Evolutionary conservation across 2,113 vertebrate genomes (phyloP).

Genomic region (Ellobius talpinus): DNA sequence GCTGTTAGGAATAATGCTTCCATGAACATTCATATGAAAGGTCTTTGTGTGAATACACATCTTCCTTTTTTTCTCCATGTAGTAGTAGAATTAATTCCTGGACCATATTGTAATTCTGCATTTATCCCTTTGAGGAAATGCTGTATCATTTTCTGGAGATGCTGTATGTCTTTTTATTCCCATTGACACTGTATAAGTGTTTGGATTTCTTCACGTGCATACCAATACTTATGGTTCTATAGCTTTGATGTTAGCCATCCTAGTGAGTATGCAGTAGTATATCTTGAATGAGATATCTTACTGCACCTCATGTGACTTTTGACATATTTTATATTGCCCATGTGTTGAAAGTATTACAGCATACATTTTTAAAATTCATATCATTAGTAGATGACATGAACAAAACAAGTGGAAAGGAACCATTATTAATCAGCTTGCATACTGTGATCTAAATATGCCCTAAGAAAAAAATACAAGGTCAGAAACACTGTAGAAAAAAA

Average conservation of each 20-base stretch:
- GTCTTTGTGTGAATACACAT: neutral
- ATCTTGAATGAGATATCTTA: neutral
- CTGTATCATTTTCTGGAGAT: neutral
- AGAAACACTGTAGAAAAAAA: neutral
- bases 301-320: neutral
- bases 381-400: neutral
- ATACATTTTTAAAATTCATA: neutral
- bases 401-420: neutral
- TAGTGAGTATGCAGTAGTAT: neutral
- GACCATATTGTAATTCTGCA: neutral
- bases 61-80: conserved; percentile 15
- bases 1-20: neutral
- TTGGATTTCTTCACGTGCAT: neutral
- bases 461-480: conserved; percentile 43
- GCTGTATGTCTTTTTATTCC: neutral
- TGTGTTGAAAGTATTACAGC: neutral
- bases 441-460: neutral
- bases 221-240: neutral
- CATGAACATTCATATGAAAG: neutral
- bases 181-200: neutral
- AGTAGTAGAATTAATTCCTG: neutral
- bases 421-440: neutral
- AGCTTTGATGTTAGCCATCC: neutral
- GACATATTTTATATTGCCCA: neutral
- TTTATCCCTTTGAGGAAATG: conserved; percentile 37